Evolutionary conservation across 2,113 vertebrate species (phyloP).

Genomic region (Hippoglossus stenolepis): DNA sequence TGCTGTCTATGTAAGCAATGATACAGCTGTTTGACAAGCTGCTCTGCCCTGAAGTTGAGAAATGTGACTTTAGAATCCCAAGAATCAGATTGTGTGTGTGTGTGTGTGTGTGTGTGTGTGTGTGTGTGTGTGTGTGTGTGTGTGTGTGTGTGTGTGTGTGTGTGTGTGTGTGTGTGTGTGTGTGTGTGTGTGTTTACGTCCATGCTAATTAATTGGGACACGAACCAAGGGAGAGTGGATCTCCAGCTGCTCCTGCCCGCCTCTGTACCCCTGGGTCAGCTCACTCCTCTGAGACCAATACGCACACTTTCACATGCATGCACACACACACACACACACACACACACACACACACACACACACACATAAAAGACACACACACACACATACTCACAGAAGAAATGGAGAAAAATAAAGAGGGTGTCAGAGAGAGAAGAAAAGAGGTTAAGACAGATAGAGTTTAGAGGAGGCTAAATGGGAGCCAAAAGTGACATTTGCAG

Average conservation of each 20-base stretch:
- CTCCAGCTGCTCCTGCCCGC: slow-evolving; percentile 73
- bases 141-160: slow-evolving; percentile 6
- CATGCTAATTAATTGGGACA: slow-evolving; percentile 76
- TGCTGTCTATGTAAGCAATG: neutral
- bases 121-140: neutral
- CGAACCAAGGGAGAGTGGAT: slow-evolving; percentile 69
- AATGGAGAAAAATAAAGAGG: neutral
- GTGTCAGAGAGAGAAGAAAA: neutral
- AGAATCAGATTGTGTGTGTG: neutral
- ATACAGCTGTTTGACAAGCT: neutral
- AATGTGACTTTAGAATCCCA: neutral
- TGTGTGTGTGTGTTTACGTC: slow-evolving; percentile 12
- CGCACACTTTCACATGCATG: neutral
- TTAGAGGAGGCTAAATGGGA: slow-evolving; percentile 34
- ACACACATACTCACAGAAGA: slow-evolving; percentile 13
- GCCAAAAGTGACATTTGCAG: slow-evolving; percentile 56
- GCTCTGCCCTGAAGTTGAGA: neutral
- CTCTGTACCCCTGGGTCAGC: slow-evolving; percentile 66
- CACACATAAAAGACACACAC: slow-evolving; percentile 5
- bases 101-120: neutral
- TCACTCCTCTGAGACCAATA: slow-evolving; percentile 57
- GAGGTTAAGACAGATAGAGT: slow-evolving; percentile 31
- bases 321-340: neutral
- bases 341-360: slow-evolving; percentile 2
- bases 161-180: slow-evolving; percentile 11